Base-by-base conservation (phyloP, 1,140 invertebrate genomes). In the Ectropis grisescens region DNA sequence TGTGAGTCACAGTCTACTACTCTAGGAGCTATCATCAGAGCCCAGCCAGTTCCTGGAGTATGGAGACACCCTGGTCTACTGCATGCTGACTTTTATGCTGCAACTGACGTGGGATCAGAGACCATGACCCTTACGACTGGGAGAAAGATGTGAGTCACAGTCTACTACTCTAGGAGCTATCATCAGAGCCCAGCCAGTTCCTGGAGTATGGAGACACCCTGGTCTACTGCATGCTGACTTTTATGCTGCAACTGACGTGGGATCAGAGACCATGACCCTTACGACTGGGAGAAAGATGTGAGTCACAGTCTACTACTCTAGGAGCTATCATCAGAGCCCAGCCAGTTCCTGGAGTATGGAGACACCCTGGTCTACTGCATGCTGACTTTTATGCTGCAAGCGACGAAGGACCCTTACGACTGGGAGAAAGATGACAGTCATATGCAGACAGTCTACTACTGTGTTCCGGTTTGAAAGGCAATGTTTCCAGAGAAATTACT, bases 1-100 rank as follows among this genome's bases (percentile, higher is more conserved):
- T 11, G 84, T 72, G 4, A 47, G 52, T 59, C 95, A 98, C 75
- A 87, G 91, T 29, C 85, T 94, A 40, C 86, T 99, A 23, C 84
- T 99, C 9, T 98, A 98, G 78, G 95, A 98, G 69, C 85, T 98
- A 48, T 97, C 97, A 16, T 94, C 93, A 15, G 97, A 99, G 83
- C 89, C 99, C 47, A 90, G 93, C 48, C 85, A 92, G 82, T 85
- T 85, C 55, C 75, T 98, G 41, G 93, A 95, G 48, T 99, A 99
- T 82, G 93, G 91, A 27, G 96, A 98, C 65, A 91, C 94, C 54
- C 97, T 97, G 1, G 95, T 98, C 83, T 98, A 98, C 41, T 34
- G 31, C 23, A 94, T 95, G 92, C 78, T 96, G 35, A 87, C 87
- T 15, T 88, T 90, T 12, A 81, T 98, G 13, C 94, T 99, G 98